These are phyloP conservation scores for Gerris lacustris DNA, from an alignment of 2,888 invertebrate genomes.

Conservation along the genomic window DNA sequence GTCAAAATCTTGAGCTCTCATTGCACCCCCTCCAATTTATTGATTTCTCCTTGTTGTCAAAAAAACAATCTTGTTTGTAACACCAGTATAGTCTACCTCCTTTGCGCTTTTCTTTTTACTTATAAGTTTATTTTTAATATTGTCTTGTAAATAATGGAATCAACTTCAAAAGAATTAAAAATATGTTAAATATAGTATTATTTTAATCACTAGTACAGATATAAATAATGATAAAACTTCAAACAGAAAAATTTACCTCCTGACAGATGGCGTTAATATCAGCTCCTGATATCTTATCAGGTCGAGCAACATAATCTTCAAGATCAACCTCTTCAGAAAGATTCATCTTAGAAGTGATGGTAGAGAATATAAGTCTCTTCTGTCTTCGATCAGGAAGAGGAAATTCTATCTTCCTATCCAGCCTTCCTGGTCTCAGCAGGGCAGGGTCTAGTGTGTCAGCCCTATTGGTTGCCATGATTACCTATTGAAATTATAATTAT, in stretches of 20 bases:
- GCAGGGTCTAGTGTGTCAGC: conserved; percentile 99
- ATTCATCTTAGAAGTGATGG: conserved; percentile 95
- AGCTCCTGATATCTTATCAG: conserved; percentile 97
- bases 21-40: no score
- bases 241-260: conserved; percentile 45
- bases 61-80: no score
- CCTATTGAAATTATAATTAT: conserved; percentile 23
- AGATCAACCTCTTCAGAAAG: conserved; percentile 96
- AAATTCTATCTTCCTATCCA: conserved; percentile 98
- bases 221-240: neutral
- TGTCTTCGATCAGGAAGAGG: conserved; percentile 86
- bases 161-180: no score
- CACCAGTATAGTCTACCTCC: no score
- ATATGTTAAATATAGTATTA: no score
- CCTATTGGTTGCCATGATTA: conserved; percentile 48
- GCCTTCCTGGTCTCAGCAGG: conserved; percentile 80
- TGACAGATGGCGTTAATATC: conserved; percentile 99
- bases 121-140: no score
- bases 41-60: no score
- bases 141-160: no score
- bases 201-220: no score
- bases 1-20: no score
- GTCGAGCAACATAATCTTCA: conserved; percentile 96
- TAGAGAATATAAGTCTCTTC: conserved; percentile 94
- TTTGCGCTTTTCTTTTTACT: no score